Evolutionary conservation across 2,113 vertebrate species (phyloP), one percentile per base, ranked within the genome.

Genomic region (Brienomyrus longianalis): DNA sequence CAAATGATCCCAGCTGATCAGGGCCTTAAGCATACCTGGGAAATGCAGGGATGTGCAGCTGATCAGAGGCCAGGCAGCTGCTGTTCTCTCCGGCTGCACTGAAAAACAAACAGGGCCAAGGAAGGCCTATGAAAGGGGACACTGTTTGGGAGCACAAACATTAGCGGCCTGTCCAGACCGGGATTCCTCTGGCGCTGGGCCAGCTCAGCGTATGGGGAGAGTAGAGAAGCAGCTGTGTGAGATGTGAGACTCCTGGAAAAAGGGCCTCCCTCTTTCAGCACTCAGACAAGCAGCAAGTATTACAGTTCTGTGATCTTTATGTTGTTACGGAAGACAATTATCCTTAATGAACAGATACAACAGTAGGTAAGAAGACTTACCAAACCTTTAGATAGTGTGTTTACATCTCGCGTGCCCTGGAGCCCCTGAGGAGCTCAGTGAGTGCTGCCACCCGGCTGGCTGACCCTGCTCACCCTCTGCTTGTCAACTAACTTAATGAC

Each of bases 111-210:
- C 83, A 84, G 83, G 83, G 39, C 43, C 83, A 15, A 43, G 83
- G 43, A 48, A 48, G 83, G 83, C 21, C 83, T 47, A n/a, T 84
- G 83, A 84, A 84, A 84, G 83, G 83, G 45, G 83, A 84, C 45
- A 84, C 83, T 84, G 83, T 84, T 84, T 84, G 83, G 83, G 83
- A 84, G 83, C 83, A 48, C 83, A 84, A 48, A 84, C 83, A 84
- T 48, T 48, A 84, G 39, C 39, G 1, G 35, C 83, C 83, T 48
- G 45, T 47, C 9, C 39, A 3, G 83, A 84, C 9, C 3, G 83
- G 45, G 39, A 84, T 84, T 84, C 45, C 83, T 84, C 83, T 84
- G 83, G 83, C 39, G 0, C 17, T 10, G 19, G 45, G 19, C 83
- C 83, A 84, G 83, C 21, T 17, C 10, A 23, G 83, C 4, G 19